A percentile compares a stretch with the other conserved stretches of the same genome.
Conservation (phyloP, 2,797 vertebrate genomes). For the Ctenopoma kingsleyae region DNA sequence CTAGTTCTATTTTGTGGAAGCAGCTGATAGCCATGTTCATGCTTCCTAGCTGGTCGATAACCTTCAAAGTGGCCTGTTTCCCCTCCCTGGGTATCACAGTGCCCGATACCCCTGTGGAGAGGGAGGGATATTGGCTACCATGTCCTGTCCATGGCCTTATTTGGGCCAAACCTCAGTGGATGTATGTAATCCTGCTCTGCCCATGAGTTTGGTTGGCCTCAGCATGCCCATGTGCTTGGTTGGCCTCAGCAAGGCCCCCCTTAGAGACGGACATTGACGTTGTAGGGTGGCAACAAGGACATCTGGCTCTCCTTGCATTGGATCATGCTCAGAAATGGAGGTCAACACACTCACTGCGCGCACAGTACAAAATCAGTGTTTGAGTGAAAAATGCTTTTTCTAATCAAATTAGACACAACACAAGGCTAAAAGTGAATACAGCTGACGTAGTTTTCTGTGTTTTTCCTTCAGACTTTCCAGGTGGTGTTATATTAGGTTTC, state of each 20-base stretch:
- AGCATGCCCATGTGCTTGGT: constrained; percentile 26
- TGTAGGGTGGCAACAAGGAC: constrained; percentile 44
- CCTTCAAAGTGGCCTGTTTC: constrained; percentile 53
- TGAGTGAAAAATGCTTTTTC: constrained; percentile 2
- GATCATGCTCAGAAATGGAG: constrained; percentile 36
- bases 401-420: background rate
- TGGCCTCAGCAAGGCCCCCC: constrained; percentile 43
- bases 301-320: constrained; percentile 38
- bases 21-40: constrained; percentile 20
- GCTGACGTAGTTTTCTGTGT: background rate
- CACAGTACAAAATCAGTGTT: background rate
- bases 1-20: constrained; percentile 18
- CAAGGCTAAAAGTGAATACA: background rate
- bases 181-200: constrained; percentile 52
- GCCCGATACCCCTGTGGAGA: constrained; percentile 28
- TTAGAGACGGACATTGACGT: constrained; percentile 31
- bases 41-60: constrained; percentile 44
- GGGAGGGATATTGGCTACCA: constrained; percentile 40
- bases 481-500: background rate
- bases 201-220: constrained; percentile 39
- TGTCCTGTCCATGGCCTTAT: constrained; percentile 43
- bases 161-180: constrained; percentile 54
- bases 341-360: constrained; percentile 29
- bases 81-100: constrained; percentile 29
- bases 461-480: background rate